Conservation (phyloP, 1,140 invertebrate genomes). For the Augochlora pura region DNA sequence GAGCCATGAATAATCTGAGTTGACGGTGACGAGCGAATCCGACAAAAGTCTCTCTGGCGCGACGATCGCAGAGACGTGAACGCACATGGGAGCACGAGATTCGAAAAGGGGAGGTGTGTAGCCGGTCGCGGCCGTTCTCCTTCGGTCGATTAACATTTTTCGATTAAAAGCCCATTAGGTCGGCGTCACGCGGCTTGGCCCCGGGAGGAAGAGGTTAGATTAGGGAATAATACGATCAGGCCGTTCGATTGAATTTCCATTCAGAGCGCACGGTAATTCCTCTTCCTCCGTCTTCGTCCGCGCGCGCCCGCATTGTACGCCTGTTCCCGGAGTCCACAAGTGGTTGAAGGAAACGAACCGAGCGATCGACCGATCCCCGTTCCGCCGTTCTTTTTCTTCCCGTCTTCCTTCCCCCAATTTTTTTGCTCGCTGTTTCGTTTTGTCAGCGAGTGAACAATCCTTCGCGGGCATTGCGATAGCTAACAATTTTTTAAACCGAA, state of each 20-base stretch:
- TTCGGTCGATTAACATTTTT: slow-evolving; percentile 59
- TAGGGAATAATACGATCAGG: slow-evolving; percentile 57
- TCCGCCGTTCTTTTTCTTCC: not conserved
- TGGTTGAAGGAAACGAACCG: slow-evolving; percentile 32
- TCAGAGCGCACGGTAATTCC: slow-evolving; percentile 39
- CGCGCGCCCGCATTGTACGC: slow-evolving; percentile 27
- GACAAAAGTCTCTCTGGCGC: no score
- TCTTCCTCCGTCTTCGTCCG: slow-evolving; percentile 29
- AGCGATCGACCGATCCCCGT: not conserved
- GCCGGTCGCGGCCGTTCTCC: not conserved
- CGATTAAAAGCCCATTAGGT: slow-evolving; percentile 64
- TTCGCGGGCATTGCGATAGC: no score
- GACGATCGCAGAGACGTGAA: no score
- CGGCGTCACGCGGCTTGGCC: slow-evolving; percentile 19
- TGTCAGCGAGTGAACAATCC: no score
- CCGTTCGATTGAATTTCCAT: slow-evolving; percentile 61
- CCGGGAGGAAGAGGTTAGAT: slow-evolving; percentile 33
- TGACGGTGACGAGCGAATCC: no score
- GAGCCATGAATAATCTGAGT: no score
- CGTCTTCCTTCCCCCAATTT: not conserved
- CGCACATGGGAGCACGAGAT: no score
- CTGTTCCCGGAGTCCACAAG: slow-evolving; percentile 35
- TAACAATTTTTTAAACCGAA: no score
- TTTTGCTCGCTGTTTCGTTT: not conserved
- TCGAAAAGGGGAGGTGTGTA: no score